phyloP scores from a whole-genome alignment of 2,113 vertebrate genomes.

The Sprattus sprattus region DNA sequence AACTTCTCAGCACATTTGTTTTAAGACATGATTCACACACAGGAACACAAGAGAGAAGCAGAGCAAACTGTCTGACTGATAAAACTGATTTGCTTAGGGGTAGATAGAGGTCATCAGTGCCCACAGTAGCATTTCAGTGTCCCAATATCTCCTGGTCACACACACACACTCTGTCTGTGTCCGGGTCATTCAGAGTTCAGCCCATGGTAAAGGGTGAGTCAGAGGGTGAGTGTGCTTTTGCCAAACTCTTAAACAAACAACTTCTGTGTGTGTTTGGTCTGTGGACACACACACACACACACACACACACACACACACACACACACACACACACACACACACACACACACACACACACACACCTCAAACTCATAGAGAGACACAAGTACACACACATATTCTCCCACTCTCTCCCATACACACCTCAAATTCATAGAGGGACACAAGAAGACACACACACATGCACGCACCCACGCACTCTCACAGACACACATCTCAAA shows the following conservation, averaged over 20 bases:
- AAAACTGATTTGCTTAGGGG: neutral
- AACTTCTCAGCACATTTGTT: neutral
- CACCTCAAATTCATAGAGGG: neutral
- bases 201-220: neutral
- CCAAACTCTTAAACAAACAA: neutral
- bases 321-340: neutral
- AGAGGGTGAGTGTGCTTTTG: neutral
- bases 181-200: slow-evolving; percentile 9
- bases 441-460: neutral
- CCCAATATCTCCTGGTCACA: neutral
- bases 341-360: neutral
- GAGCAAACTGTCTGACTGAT: slow-evolving; percentile 11
- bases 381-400: slow-evolving; percentile 79
- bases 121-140: neutral
- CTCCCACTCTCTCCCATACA: slow-evolving; percentile 59
- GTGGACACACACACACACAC: neutral
- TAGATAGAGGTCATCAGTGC: neutral
- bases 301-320: neutral
- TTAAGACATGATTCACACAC: neutral
- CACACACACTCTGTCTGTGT: neutral
- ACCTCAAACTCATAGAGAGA: slow-evolving; percentile 36
- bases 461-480: neutral
- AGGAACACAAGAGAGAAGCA: neutral
- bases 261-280: neutral
- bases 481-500: slow-evolving; percentile 44